Base-by-base conservation (phyloP, 92 coral and sea anemone genomes). In the Palythoa grandiflora region DNA sequence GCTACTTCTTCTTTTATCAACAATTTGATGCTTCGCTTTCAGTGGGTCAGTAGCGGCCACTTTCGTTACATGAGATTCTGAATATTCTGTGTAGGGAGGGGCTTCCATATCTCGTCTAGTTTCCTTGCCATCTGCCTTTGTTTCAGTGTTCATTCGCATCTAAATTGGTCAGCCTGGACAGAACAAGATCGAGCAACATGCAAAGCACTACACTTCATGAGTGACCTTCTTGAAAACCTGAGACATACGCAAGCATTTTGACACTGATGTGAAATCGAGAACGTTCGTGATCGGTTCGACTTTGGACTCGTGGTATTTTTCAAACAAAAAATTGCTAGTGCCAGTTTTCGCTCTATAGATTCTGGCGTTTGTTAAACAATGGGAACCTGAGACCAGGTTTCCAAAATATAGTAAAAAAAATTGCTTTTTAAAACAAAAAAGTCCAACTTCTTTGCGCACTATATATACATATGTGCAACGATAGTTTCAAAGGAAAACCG, bases 1-100 rank as follows among this genome's bases (percentile, higher is more conserved):
- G 44, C 75, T 89, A 78, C 76, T 60, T 50, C 92, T 87, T 66
- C 89, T 83, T 93, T 95, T 92, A 37, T 85, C 90, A 86, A 75
- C 93, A 37, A 68, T 77, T 55, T 90, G 90, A 80, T 91, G 75
- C 9, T 60, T 61, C 10, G 21, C 70, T 17, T 63, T 63, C 8
- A 63, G 70, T n/a, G n/a, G 8, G 36, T 17, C 20, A 55, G 61
- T 55, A 9, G 70, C 19, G 36, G 70, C 4, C 4, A 44, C 50
- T 44, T 59, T 70, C 36, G 75, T 70, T 35, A 38, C 6, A 38
- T 16, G 11, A 8, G 17, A 35, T 35, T 70, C 65, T 17, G 65
- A 17, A 59, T 53, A 44, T 60, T 60, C 54, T n/a, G 28, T 38
- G 47, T 44, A 60, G 86, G 86, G 86, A 81, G 86, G 75, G 86